Evolutionary conservation across 2,113 vertebrate genomes (phyloP).

Genomic region (Oceanites oceanicus): DNA sequence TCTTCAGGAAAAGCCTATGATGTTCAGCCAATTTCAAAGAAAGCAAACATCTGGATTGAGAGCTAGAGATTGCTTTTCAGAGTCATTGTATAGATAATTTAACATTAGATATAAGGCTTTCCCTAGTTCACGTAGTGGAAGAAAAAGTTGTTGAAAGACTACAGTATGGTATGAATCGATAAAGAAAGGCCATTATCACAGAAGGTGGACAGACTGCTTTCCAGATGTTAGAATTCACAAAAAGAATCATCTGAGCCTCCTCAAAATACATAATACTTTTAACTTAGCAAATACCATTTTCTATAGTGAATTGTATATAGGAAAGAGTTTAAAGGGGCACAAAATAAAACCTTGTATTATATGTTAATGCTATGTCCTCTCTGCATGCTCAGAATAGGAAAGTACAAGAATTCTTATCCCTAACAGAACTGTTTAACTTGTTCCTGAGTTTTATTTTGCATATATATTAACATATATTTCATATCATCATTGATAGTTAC

Average conservation of each 20-base stretch:
- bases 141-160: not conserved
- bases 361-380: not conserved
- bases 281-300: not conserved
- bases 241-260: not conserved
- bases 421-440: not conserved
- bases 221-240: not conserved
- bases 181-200: not conserved
- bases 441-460: not conserved
- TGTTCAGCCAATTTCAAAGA: not conserved
- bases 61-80: not conserved
- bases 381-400: not conserved
- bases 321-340: not conserved
- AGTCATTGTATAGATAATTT: not conserved
- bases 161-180: not conserved
- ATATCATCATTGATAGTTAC: not conserved
- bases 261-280: not conserved
- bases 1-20: not conserved
- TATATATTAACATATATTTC: not conserved
- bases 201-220: not conserved
- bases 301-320: not conserved
- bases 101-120: not conserved
- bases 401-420: not conserved
- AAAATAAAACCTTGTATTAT: not conserved
- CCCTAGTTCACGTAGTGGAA: not conserved
- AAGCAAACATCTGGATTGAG: not conserved